A percentile compares a stretch with the other conserved stretches of the same genome.
phyloP scores from a whole-genome alignment of 92 coral and sea anemone genomes.

The Metridium senile region DNA sequence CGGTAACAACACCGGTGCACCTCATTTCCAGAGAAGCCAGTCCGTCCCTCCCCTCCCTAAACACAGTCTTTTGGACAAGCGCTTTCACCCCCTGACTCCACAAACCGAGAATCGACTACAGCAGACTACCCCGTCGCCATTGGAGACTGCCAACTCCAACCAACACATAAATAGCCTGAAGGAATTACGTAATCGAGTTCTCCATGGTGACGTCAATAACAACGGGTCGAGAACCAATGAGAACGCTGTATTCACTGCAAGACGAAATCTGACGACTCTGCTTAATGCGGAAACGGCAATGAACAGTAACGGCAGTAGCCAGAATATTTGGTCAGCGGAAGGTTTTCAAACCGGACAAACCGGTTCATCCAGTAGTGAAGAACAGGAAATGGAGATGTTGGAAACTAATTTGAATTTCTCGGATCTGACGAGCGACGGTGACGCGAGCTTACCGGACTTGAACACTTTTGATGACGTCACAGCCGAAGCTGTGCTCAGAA shows the following conservation, averaged over 20 bases:
- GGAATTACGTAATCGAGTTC: slow-evolving; percentile 92
- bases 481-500: slow-evolving; percentile 80
- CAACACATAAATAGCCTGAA: slow-evolving; percentile 90
- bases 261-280: slow-evolving; percentile 84
- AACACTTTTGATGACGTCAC: slow-evolving; percentile 87
- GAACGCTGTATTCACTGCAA: slow-evolving; percentile 78
- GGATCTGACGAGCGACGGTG: slow-evolving; percentile 75
- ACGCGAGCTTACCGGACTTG: slow-evolving; percentile 71
- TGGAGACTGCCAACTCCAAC: slow-evolving; percentile 71
- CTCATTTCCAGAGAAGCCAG: slow-evolving; percentile 87
- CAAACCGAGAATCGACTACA: slow-evolving; percentile 85
- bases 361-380: slow-evolving; percentile 67
- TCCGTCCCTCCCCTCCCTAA: slow-evolving; percentile 98
- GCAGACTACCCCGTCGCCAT: slow-evolving; percentile 75
- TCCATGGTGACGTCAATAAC: slow-evolving; percentile 97
- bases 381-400: slow-evolving; percentile 84
- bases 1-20: slow-evolving; percentile 63
- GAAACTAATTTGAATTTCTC: slow-evolving; percentile 84
- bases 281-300: slow-evolving; percentile 74
- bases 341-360: slow-evolving; percentile 43
- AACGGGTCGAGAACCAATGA: slow-evolving; percentile 84
- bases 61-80: slow-evolving; percentile 71
- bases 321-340: slow-evolving; percentile 39
- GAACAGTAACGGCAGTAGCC: slow-evolving; percentile 39
- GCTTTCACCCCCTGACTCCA: slow-evolving; percentile 96